These are phyloP conservation scores for Halocaridina rubra DNA, from an alignment of 2,888 invertebrate genomes.

Conservation along the genomic window DNA sequence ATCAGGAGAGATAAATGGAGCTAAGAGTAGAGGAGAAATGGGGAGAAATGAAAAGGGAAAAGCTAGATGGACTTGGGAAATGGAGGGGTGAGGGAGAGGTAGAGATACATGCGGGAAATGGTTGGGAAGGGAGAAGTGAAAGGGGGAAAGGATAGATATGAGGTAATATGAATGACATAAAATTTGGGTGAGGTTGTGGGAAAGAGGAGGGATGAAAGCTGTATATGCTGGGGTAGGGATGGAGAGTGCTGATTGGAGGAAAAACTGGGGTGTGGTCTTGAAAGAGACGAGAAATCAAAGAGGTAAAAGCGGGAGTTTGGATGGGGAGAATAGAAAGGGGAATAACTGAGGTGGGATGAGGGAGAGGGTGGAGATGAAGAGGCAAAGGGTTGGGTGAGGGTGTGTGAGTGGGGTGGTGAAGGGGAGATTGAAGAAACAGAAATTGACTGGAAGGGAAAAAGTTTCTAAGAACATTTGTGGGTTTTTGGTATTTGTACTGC, in stretches of 20 bases:
- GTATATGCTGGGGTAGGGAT: not conserved
- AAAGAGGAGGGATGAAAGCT: not conserved
- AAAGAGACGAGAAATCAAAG: not conserved
- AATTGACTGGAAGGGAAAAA: too few relatives aligned
- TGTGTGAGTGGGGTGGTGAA: too few relatives aligned
- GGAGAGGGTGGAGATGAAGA: not conserved
- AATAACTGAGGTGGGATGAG: not conserved
- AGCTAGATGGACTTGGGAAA: too few relatives aligned
- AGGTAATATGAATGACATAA: too few relatives aligned
- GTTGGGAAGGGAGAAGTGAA: not conserved
- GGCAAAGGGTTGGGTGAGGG: too few relatives aligned
- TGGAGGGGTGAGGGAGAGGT: not conserved
- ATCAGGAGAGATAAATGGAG: not conserved
- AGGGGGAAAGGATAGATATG: not conserved
- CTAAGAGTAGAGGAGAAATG: not conserved
- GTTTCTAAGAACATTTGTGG: too few relatives aligned
- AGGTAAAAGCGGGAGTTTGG: not conserved
- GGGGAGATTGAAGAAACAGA: too few relatives aligned
- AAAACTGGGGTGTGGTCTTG: not conserved
- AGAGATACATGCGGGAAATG: not conserved
- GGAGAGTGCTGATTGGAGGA: not conserved
- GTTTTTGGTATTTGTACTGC: too few relatives aligned
- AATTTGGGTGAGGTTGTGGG: not conserved
- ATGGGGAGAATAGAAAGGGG: not conserved
- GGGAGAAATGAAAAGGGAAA: not conserved